Evolutionary conservation across 2,113 vertebrate species (phyloP), one percentile per base, ranked within the genome.

Genomic region (Promerops cafer): DNA sequence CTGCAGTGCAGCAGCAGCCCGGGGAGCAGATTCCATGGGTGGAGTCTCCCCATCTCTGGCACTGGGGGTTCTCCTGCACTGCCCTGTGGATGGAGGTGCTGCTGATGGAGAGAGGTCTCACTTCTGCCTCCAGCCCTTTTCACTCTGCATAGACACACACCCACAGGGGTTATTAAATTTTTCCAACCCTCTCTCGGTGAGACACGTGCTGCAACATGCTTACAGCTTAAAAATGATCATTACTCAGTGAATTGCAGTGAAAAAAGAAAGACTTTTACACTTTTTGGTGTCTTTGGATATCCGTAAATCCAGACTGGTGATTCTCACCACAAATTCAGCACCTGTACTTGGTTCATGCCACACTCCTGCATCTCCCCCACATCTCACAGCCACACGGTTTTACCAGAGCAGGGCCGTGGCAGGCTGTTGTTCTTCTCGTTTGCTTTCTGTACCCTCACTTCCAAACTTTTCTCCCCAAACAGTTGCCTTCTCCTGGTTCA

Each of bases 131-230:
- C 66, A 57, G 60, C 70, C 26, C 17, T 72, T 85, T 56, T 31
- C 57, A 11, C n/a, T 52, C 81, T 53, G 44, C 8, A 5, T 23
- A 16, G 57, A 50, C 9, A 57, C 28, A 31, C n/a, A 65, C 13
- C 30, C 0, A 0, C 40, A 21, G 28, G 30, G 44, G 10, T 22
- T 71, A 3, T 37, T 52, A 31, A 11, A 5, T 28, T 24, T 33
- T 22, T 7, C 12, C 21, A 10, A 1, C 11, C 8, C 16, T 11
- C 7, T 17, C 33, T 10, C 1, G 2, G 18, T 35, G 56, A 60
- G 8, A 5, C 18, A 11, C 16, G 4, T 53, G 54, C 71, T 83
- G 30, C 35, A 37, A 22, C n/a, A 44, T 63, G 37, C 40, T 35
- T 11, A 3, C 42, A 31, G 26, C 27, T 65, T 45, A 11, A 59